These are phyloP conservation scores for Drosophila rhopaloa DNA, from an alignment of 1,140 invertebrate genomes.

Conservation along the genomic window DNA sequence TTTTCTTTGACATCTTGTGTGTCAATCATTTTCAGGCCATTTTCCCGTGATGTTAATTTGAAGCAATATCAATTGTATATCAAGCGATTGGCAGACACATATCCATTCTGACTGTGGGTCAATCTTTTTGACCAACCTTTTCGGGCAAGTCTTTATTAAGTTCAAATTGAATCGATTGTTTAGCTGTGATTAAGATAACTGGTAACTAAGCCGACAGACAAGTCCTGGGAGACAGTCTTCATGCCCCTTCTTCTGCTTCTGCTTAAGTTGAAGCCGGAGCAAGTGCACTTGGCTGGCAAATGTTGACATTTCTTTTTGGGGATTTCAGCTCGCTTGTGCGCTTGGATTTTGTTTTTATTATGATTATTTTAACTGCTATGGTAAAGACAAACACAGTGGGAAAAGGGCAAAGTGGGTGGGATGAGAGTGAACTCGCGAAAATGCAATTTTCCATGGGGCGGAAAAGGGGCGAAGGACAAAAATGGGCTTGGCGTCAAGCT, in stretches of 20 bases:
- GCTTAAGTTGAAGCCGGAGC: constrained; percentile 25
- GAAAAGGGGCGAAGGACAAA: constrained; percentile 3
- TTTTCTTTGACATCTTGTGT: too few species aligned
- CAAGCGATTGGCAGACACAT: background rate
- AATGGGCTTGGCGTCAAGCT: constrained; percentile 63
- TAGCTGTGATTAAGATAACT: constrained; percentile 70
- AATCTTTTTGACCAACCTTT: too few species aligned
- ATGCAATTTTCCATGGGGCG: constrained; percentile 63
- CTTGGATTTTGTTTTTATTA: constrained; percentile 78
- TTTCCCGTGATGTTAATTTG: too few species aligned
- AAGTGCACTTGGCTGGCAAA: constrained; percentile 72
- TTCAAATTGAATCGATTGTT: constrained; percentile 77
- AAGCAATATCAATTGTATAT: background rate
- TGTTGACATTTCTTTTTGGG: constrained; percentile 74
- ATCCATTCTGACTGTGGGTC: background rate
- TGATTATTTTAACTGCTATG: constrained; percentile 80
- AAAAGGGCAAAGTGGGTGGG: background rate
- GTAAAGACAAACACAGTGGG: constrained; percentile 65
- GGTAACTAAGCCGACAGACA: constrained; percentile 59
- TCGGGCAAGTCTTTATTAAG: constrained; percentile 60
- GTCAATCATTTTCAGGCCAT: too few species aligned
- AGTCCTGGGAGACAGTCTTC: constrained; percentile 32
- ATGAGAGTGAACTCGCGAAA: constrained; percentile 9
- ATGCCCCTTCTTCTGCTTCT: background rate
- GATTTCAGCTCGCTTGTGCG: constrained; percentile 49